Evolutionary conservation across 2,888 invertebrate genomes (phyloP), one percentile per base, ranked within the genome.

Genomic region (Podabrus alpinus): DNA sequence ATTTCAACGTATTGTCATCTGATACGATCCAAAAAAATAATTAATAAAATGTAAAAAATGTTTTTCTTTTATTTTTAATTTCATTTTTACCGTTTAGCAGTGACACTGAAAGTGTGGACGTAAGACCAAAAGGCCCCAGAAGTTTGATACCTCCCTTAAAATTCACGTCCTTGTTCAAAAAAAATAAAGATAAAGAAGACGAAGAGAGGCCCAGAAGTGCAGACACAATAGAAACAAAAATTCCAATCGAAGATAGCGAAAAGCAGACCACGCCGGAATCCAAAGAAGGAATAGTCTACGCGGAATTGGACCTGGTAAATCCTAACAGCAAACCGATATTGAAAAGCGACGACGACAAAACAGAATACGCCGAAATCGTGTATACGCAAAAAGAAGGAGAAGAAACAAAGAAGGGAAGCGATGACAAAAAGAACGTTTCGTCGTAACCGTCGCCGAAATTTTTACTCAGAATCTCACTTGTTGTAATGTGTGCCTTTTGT

Each of bases 291-390:
- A 90, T 94, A 60, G 93, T 94, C 2, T 94, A 94, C 86, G 94
- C 94, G 1, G 94, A 94, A 86, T 87, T 94, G 77, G 92, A 93
- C 75, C 86, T 94, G 67, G 85, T 87, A 1, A 88, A 88, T 78
- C 88, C 89, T 5, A 86, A 88, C 16, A 82, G 83, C 83, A 85
- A 82, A 73, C 84, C 84, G 68, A 85, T 87, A 59, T 85, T 87
- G 67, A 88, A 86, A 83, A 85, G 90, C 87, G 82, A 88, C 83
- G 91, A 92, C 1, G 93, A 92, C 79, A 90, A 92, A 83, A 93
- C 93, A 3, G 93, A 93, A 82, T 95, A 95, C 86, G 95, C 95
- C 0, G 95, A 95, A 86, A 95, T 95, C 72, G 91, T 95, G 0
- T 95, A 95, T 87, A 90, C 91, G 0, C 91, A 92, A 77, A 86